Percentiles rank a stretch among this genome's conserved stretches.
Conservation (phyloP, 2,113 vertebrate genomes). For the Mandrillus leucophaeus region DNA sequence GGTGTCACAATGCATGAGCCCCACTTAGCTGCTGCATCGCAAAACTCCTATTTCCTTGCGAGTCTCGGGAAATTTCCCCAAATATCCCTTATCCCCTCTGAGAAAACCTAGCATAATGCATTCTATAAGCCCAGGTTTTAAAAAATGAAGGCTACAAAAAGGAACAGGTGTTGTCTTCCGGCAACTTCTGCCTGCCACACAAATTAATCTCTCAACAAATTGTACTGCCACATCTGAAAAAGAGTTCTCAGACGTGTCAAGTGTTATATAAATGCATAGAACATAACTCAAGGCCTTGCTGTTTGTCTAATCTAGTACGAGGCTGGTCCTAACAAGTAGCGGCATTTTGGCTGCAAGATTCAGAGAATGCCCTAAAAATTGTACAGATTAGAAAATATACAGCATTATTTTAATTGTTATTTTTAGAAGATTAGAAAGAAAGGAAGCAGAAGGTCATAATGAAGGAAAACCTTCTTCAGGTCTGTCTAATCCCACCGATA, state of each 20-base stretch:
- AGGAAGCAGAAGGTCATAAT: not conserved
- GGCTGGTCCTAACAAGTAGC: not conserved
- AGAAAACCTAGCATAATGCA: not conserved
- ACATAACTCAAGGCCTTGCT: not conserved
- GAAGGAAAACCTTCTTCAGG: not conserved
- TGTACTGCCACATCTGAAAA: not conserved
- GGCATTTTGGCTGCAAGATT: not conserved
- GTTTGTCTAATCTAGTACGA: not conserved
- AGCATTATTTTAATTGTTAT: not conserved
- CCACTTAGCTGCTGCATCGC: not conserved
- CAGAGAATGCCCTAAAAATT: not conserved
- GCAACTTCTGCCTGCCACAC: conserved; percentile 9
- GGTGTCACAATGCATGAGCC: not conserved
- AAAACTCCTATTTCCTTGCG: too few species aligned
- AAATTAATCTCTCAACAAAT: not conserved
- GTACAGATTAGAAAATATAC: not conserved
- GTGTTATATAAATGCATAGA: not conserved
- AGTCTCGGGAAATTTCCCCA: not conserved
- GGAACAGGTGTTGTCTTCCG: not conserved
- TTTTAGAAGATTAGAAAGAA: not conserved
- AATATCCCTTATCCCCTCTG: rapidly evolving
- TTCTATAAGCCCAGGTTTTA: not conserved
- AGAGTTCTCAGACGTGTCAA: not conserved
- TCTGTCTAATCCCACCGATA: not conserved
- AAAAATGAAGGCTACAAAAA: not conserved